phyloP scores from a whole-genome alignment of 2,888 invertebrate genomes.

The Anticlea derivata region DNA sequence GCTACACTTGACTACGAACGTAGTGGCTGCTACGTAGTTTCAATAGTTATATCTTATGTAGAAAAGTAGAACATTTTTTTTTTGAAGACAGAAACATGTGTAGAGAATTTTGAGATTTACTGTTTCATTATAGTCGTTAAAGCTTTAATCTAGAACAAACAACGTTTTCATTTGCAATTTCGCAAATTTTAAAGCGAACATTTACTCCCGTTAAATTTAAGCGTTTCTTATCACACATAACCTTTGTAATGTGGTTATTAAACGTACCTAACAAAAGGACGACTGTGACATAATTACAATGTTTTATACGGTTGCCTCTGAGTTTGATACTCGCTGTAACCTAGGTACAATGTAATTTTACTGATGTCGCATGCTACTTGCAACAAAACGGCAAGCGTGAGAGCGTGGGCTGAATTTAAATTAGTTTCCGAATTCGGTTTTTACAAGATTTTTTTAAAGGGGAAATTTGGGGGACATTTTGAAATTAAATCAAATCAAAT shows the following conservation, averaged over 20 bases:
- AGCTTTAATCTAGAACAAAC: conserved; percentile 4
- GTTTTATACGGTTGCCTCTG: no score
- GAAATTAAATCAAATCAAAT: no score
- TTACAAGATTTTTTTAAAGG: no score
- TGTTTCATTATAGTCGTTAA: neutral
- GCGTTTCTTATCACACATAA: conserved; percentile 18
- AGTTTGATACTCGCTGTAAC: no score
- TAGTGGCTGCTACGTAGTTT: neutral
- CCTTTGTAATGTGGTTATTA: conserved; percentile 16
- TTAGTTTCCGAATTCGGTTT: no score
- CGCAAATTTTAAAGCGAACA: conserved; percentile 16
- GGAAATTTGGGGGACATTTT: no score
- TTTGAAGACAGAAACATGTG: no score
- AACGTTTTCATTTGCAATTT: conserved; percentile 11
- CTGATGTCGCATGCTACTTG: no score
- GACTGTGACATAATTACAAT: neutral
- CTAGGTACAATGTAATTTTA: no score
- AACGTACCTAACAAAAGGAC: conserved; percentile 4
- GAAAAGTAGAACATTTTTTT: no score
- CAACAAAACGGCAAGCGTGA: neutral
- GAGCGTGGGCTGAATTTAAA: neutral
- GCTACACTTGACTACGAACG: neutral
- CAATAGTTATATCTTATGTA: no score
- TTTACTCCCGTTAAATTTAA: conserved; percentile 11
- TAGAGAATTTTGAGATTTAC: no score